phyloP scores from a whole-genome alignment of 1,140 invertebrate species.

The Chionoecetes opilio region DNA sequence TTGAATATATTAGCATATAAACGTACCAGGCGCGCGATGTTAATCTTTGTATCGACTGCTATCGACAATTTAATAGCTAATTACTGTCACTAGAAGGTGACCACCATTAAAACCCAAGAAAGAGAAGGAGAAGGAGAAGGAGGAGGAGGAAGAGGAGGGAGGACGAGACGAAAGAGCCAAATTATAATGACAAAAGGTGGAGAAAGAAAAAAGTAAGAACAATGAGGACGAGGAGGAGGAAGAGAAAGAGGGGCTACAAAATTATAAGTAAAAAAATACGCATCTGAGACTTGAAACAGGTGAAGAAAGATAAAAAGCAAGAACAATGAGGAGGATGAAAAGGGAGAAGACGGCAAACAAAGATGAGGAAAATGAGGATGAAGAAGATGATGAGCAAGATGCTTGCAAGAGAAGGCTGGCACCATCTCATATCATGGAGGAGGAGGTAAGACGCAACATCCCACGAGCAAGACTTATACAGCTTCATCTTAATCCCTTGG shows the following conservation, averaged over 20 bases:
- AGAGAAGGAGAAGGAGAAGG: background rate
- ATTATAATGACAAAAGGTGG: background rate
- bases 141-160: background rate
- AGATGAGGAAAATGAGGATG: background rate
- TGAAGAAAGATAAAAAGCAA: background rate
- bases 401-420: too few relatives aligned
- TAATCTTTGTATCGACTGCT: background rate
- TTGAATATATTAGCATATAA: background rate
- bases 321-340: background rate
- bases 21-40: background rate
- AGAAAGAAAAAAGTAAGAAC: background rate
- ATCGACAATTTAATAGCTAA: background rate
- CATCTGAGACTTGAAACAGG: background rate
- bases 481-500: too few relatives aligned
- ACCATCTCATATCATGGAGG: too few relatives aligned
- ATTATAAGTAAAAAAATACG: background rate
- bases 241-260: background rate
- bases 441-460: too few relatives aligned
- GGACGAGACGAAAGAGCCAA: background rate
- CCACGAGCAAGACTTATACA: too few relatives aligned
- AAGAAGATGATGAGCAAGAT: too few relatives aligned
- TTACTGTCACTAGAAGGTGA: background rate
- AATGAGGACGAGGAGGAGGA: background rate
- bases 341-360: background rate
- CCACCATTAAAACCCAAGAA: background rate